Conservation (phyloP, 2,797 vertebrate species). For the Schizothorax lantsangensis region DNA sequence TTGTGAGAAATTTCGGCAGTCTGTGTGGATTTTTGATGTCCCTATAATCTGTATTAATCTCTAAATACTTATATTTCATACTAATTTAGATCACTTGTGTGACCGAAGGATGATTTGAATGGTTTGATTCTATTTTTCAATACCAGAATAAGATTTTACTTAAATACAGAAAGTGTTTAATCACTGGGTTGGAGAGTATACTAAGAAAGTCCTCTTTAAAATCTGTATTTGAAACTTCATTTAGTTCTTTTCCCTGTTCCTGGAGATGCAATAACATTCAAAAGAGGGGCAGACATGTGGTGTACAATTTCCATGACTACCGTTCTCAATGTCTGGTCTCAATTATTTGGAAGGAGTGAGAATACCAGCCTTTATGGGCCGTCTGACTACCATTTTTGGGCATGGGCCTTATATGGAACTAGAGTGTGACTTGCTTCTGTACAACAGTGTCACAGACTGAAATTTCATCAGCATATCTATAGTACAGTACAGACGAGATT, state of each 20-base stretch:
- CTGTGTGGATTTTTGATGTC: neutral
- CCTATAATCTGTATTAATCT: neutral
- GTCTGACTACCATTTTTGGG: slow-evolving; percentile 23
- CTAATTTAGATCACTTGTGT: neutral
- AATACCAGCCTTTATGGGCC: neutral
- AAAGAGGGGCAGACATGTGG: neutral
- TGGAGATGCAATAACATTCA: neutral
- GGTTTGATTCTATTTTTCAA: neutral
- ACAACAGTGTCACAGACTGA: neutral
- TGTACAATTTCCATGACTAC: slow-evolving; percentile 27
- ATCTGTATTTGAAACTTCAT: neutral
- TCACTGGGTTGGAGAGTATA: neutral
- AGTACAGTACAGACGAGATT: neutral
- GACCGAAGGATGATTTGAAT: neutral
- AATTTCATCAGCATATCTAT: neutral
- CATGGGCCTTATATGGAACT: slow-evolving; percentile 12
- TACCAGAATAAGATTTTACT: neutral
- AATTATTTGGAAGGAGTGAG: slow-evolving; percentile 2
- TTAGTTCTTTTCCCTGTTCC: neutral
- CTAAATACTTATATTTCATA: slow-evolving; percentile 5
- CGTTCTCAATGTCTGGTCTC: neutral
- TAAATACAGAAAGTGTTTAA: neutral
- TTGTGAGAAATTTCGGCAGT: neutral
- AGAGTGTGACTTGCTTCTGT: neutral
- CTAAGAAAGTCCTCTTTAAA: neutral